A percentile compares a stretch with the other conserved stretches of the same genome.
phyloP scores from a whole-genome alignment of 2,113 vertebrate species.

The Gracilinanus agilis region DNA sequence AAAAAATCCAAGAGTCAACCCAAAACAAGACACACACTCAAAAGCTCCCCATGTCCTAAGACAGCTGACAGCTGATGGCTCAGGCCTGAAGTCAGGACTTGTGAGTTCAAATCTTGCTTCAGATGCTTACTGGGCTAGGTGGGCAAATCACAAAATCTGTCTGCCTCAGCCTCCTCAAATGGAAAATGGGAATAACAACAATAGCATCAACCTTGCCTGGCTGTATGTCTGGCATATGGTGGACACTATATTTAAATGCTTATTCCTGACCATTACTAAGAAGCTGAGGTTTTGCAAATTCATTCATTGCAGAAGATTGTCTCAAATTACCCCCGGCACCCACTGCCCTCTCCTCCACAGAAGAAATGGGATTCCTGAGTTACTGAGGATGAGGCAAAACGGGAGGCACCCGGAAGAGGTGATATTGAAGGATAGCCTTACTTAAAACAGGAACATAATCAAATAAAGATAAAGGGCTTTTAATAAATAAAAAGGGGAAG shows the following conservation, averaged over 20 bases:
- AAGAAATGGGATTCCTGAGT: not conserved
- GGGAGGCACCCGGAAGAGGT: not conserved
- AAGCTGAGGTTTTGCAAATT: not conserved
- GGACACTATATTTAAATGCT: not conserved
- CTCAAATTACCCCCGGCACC: not conserved
- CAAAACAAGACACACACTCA: not conserved
- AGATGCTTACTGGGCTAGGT: not conserved
- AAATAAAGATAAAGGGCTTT: not conserved
- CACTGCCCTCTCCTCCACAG: not conserved
- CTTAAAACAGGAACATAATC: not conserved
- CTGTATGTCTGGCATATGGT: not conserved
- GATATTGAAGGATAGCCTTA: not conserved
- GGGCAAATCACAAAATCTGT: not conserved
- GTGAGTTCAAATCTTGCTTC: not conserved
- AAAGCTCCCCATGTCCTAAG: not conserved
- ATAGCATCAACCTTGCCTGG: too few species aligned
- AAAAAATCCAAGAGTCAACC: rapidly evolving
- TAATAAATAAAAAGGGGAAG: not conserved
- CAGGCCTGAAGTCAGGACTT: not conserved
- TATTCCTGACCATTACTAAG: not conserved
- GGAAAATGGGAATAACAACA: not conserved
- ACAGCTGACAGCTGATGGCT: not conserved
- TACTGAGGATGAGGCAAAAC: not conserved
- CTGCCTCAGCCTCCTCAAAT: not conserved
- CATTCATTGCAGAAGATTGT: not conserved